These are phyloP conservation scores for Apostichopus japonicus DNA, from an alignment of 35 echinoderm and acorn worm genomes.

Conservation along the genomic window DNA sequence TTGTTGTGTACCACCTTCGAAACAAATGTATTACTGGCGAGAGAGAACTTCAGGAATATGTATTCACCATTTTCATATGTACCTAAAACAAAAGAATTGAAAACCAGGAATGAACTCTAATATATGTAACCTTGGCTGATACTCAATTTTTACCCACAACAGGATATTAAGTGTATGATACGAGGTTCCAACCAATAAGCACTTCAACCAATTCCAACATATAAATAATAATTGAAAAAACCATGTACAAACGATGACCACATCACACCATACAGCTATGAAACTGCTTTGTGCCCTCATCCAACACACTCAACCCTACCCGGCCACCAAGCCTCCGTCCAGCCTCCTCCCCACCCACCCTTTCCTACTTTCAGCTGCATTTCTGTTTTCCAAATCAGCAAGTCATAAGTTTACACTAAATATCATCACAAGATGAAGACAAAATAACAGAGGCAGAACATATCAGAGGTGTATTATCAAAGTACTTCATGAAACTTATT, in stretches of 20 bases:
- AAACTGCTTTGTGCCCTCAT: too few relatives aligned
- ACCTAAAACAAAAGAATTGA: background rate
- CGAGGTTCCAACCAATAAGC: background rate
- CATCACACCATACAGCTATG: background rate
- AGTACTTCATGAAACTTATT: too few relatives aligned
- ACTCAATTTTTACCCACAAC: background rate
- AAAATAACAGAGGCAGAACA: too few relatives aligned
- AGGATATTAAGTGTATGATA: background rate
- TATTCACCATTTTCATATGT: constrained; percentile 38
- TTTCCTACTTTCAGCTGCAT: too few relatives aligned
- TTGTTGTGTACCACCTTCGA: constrained; percentile 47
- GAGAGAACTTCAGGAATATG: constrained; percentile 18
- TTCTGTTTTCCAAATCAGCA: too few relatives aligned
- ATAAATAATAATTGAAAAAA: background rate
- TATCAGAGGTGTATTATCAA: too few relatives aligned
- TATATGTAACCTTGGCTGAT: background rate
- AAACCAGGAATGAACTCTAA: background rate
- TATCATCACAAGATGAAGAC: too few relatives aligned
- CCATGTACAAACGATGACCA: background rate
- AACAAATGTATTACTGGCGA: constrained; percentile 1
- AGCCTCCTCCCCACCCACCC: background rate
- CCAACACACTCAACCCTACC: too few relatives aligned
- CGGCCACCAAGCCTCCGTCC: background rate
- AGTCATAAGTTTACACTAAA: too few relatives aligned
- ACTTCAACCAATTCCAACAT: background rate